Conservation (phyloP, 2,113 vertebrate species). For the Dryoscopus gambensis region DNA sequence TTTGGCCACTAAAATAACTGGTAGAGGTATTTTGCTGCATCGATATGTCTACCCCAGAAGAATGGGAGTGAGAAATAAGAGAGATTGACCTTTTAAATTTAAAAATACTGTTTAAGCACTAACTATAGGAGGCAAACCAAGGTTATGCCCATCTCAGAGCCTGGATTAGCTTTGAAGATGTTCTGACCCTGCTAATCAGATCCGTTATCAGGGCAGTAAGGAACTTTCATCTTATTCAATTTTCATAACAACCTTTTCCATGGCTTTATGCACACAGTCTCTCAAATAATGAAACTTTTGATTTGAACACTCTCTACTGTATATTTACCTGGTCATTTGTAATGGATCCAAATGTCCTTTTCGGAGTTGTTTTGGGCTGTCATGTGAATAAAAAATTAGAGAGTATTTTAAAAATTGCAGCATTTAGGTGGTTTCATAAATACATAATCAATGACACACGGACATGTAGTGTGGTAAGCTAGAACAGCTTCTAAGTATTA, state of each 20-base stretch:
- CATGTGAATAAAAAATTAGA: conserved; percentile 57
- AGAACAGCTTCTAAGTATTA: neutral
- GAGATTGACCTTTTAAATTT: neutral
- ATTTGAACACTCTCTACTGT: neutral
- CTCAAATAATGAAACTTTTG: neutral
- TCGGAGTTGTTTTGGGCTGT: conserved; percentile 67
- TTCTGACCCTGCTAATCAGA: neutral
- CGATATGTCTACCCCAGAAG: neutral
- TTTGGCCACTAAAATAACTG: neutral
- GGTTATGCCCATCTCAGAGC: neutral
- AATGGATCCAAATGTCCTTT: conserved; percentile 73
- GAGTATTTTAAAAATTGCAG: neutral
- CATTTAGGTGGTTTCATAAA: neutral
- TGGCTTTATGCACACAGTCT: neutral
- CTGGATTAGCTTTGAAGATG: neutral
- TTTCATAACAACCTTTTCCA: neutral
- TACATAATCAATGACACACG: neutral
- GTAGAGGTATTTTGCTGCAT: neutral
- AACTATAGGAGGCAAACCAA: neutral
- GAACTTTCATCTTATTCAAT: neutral
- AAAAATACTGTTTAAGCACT: neutral
- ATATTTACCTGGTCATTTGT: conserved; percentile 70
- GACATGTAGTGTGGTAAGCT: neutral
- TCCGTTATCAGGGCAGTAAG: neutral
- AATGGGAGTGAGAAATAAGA: neutral